phyloP scores from a whole-genome alignment of 1,140 invertebrate species.

The Drosophila pandora region DNA sequence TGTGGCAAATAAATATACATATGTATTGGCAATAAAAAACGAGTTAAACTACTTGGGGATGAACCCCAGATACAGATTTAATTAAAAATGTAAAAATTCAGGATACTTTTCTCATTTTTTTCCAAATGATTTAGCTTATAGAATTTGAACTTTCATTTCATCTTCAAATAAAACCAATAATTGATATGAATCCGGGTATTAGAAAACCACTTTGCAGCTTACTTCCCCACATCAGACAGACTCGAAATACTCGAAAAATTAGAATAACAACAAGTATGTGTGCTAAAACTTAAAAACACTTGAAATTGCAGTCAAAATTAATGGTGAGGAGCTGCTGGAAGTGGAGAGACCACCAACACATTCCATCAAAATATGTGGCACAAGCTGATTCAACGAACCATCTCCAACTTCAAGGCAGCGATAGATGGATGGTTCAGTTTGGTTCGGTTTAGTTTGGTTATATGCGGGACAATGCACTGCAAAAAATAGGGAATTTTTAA shows the following conservation, averaged over 20 bases:
- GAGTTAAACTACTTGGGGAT: slow-evolving; percentile 1
- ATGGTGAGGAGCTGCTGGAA: neutral
- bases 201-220: too few species aligned
- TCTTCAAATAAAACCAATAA: neutral
- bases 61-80: slow-evolving; percentile 14
- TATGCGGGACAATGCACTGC: slow-evolving; percentile 16
- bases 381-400: slow-evolving; percentile 54
- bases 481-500: neutral
- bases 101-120: too few species aligned
- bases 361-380: slow-evolving; percentile 66
- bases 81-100: neutral
- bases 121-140: too few species aligned
- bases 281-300: slow-evolving; percentile 52
- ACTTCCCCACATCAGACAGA: neutral
- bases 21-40: slow-evolving; percentile 14
- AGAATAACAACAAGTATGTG: slow-evolving; percentile 20
- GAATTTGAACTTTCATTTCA: neutral
- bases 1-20: slow-evolving; percentile 15
- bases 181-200: neutral
- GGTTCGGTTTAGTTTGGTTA: slow-evolving; percentile 25
- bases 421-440: slow-evolving; percentile 23
- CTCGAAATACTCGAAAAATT: slow-evolving; percentile 14
- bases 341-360: slow-evolving; percentile 40
- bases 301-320: slow-evolving; percentile 15
- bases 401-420: slow-evolving; percentile 35